These are phyloP conservation scores for Eledone cirrhosa DNA, from an alignment of 2,888 invertebrate species.

Conservation along the genomic window DNA sequence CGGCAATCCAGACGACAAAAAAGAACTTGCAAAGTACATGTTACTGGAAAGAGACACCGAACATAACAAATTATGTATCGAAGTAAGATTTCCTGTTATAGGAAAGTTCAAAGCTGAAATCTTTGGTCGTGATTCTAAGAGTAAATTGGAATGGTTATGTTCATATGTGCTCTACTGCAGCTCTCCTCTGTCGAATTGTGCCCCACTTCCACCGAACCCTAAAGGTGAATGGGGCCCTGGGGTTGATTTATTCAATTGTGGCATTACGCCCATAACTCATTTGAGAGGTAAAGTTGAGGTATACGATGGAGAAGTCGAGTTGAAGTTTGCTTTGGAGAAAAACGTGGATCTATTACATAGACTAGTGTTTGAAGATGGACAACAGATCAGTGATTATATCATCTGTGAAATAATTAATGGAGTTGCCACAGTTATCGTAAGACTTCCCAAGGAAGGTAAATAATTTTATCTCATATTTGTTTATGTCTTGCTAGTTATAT, in stretches of 20 bases:
- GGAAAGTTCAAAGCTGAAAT: slow-evolving; percentile 51
- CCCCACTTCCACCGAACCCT: slow-evolving; percentile 53
- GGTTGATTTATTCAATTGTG: slow-evolving; percentile 49
- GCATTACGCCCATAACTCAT: slow-evolving; percentile 52
- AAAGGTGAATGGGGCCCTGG: slow-evolving; percentile 62
- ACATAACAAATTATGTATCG: slow-evolving; percentile 10
- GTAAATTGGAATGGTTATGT: slow-evolving; percentile 41
- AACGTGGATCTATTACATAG: slow-evolving; percentile 49
- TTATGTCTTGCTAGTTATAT: neutral
- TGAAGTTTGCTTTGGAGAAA: slow-evolving; percentile 50
- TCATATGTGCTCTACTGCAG: slow-evolving; percentile 46
- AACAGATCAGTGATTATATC: slow-evolving; percentile 43
- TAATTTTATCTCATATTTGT: neutral
- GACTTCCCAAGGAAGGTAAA: slow-evolving; percentile 52
- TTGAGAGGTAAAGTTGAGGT: slow-evolving; percentile 49
- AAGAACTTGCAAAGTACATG: slow-evolving; percentile 4
- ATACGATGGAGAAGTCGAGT: slow-evolving; percentile 52
- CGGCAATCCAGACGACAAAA: slow-evolving; percentile 1
- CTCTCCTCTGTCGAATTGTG: slow-evolving; percentile 39
- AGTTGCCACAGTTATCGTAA: slow-evolving; percentile 47
- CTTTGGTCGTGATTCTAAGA: slow-evolving; percentile 44
- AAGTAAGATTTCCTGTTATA: slow-evolving; percentile 35
- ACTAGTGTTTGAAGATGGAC: slow-evolving; percentile 40
- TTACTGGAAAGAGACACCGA: neutral
- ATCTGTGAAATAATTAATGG: slow-evolving; percentile 46